Evolutionary conservation across 2,113 vertebrate species (phyloP), one percentile per base, ranked within the genome.

Genomic region (Nesogale talazaci): DNA sequence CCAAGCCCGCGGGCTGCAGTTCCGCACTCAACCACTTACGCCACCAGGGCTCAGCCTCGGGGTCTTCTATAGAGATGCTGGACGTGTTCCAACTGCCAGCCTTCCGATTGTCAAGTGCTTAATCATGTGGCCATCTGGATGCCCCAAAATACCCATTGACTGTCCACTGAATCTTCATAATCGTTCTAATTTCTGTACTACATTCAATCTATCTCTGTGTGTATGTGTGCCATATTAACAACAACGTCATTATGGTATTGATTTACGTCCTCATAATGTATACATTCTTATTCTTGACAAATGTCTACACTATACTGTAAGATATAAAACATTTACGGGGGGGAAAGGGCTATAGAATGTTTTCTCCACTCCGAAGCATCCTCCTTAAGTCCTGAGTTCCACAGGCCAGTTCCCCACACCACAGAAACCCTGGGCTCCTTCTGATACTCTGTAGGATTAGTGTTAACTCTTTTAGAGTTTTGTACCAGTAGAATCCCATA

Each of bases 261-360:
- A 25, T 82, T 69, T 63, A 81, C 11, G 63, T 67, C 15, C 8
- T 63, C 70, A 69, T 61, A 88, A 88, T 40, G 36, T 40, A 29
- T 1, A n/a, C n/a, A 52, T 80, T 88, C 85, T 70, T 31, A 67
- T 86, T 79, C 91, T 70, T 88, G 29, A 76, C 19, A 85, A 85
- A 63, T 70, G 36, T 88, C 20, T 57, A 20, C 6, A 29, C 29
- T 29, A 36, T 40, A 3, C 59, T 82, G 42, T 4, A 36, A 78
- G 63, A 83, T 40, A 52, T 1, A 72, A 25, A 72, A 56, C 42
- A 88, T 34, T 84, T 70, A 70, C 69, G 15, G 19, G 6, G 6
- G 17, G 8, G 34, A 70, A 20, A 69, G 16, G 31, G 11, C 3
- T 67, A 23, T 6, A 69, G 31, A 34, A 34, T n/a, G 8, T 70